A percentile compares a stretch with the other conserved stretches of the same genome.
Conservation (phyloP, 53 echinoderm and acorn worm genomes). For the Mesocentrotus franciscanus region DNA sequence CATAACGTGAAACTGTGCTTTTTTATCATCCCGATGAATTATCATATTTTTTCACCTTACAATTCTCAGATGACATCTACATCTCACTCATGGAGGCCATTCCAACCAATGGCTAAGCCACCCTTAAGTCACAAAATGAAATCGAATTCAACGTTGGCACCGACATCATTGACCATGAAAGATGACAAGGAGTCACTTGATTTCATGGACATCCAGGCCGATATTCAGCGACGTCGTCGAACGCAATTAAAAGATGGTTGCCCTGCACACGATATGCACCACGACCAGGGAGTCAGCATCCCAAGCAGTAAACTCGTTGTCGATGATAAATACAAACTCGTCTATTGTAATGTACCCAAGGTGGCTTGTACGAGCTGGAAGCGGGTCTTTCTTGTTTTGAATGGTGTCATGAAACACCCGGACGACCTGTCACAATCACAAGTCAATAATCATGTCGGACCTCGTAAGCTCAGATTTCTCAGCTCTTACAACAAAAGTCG, state of each 20-base stretch:
- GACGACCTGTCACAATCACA: conserved; percentile 66
- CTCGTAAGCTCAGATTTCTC: conserved; percentile 20
- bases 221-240: conserved; percentile 23
- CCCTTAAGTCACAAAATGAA: not conserved
- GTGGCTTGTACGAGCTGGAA: conserved; percentile 88
- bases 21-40: not conserved
- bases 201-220: conserved; percentile 15
- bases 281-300: not conserved
- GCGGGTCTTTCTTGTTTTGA: conserved; percentile 76
- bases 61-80: conserved; percentile 9
- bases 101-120: not conserved
- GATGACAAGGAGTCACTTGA: not conserved
- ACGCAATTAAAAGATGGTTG: not conserved
- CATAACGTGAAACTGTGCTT: too few species aligned
- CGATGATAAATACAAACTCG: conserved; percentile 72
- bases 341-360: conserved; percentile 78
- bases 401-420: conserved; percentile 68
- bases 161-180: not conserved
- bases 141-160: not conserved
- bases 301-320: conserved; percentile 40
- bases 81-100: not conserved
- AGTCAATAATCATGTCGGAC: conserved; percentile 65
- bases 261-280: too few species aligned
- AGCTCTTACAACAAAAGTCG: not conserved
- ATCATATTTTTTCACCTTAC: not conserved